Evolutionary conservation across 1,140 invertebrate species (phyloP).

Genomic region (Aphidius ervi): DNA sequence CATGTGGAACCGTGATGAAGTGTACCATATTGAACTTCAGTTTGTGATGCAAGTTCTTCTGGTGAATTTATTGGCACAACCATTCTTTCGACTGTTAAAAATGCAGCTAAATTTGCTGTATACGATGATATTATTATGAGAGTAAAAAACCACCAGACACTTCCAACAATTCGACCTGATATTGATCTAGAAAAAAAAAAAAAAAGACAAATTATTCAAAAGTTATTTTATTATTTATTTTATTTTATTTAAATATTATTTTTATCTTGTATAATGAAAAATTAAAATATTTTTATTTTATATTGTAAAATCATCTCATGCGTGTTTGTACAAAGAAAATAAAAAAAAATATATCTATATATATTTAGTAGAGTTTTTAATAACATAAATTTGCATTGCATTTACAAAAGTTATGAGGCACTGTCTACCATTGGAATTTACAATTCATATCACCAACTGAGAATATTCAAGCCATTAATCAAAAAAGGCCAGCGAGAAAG

Average conservation of each 20-base stretch:
- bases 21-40: conserved; percentile 93
- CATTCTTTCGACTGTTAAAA: conserved; percentile 92
- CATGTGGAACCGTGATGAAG: conserved; percentile 81
- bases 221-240: background rate
- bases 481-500: conserved; percentile 24
- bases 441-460: conserved; percentile 40
- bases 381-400: conserved; percentile 21
- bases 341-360: background rate
- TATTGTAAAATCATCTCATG: too few relatives aligned
- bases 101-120: conserved; percentile 96
- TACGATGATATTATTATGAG: conserved; percentile 97
- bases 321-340: background rate
- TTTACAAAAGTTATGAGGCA: conserved; percentile 7
- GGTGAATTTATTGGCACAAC: conserved; percentile 90
- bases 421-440: conserved; percentile 31
- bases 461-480: conserved; percentile 45
- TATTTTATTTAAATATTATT: background rate
- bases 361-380: conserved; percentile 15
- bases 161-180: conserved; percentile 90
- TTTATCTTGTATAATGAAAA: background rate
- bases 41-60: conserved; percentile 89
- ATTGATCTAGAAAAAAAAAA: conserved; percentile 64
- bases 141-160: conserved; percentile 99
- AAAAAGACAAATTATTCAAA: conserved; percentile 4
- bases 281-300: background rate